Evolutionary conservation across 2,888 invertebrate genomes (phyloP).

Genomic region (Hydrotaea diabolus): DNA sequence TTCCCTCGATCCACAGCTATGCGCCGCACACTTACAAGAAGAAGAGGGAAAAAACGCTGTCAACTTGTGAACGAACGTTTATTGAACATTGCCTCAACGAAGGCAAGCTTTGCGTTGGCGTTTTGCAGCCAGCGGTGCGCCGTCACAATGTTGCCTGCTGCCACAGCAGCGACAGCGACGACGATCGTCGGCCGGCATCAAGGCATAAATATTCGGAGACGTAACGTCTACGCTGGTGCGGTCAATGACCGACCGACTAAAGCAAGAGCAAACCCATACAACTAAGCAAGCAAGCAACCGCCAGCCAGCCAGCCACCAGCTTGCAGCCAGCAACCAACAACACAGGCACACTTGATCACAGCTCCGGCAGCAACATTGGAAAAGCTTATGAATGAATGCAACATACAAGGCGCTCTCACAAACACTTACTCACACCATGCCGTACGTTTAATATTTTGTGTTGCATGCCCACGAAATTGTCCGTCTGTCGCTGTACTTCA

Average conservation of each 20-base stretch:
- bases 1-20: background rate
- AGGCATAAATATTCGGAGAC: slow-evolving; percentile 70
- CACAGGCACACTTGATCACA: background rate
- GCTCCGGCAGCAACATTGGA: background rate
- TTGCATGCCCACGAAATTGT: slow-evolving; percentile 8
- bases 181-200: slow-evolving; percentile 28
- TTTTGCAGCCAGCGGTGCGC: slow-evolving; percentile 41
- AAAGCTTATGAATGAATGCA: slow-evolving; percentile 14
- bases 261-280: slow-evolving; percentile 67
- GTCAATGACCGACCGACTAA: slow-evolving; percentile 79
- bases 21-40: background rate
- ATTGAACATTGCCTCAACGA: background rate
- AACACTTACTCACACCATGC: slow-evolving; percentile 3
- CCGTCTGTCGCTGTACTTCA: background rate
- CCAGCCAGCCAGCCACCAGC: background rate
- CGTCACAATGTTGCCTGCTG: background rate
- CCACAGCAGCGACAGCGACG: background rate
- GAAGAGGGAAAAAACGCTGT: background rate
- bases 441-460: slow-evolving; percentile 17
- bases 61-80: slow-evolving; percentile 2
- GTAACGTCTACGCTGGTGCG: slow-evolving; percentile 76
- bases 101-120: slow-evolving; percentile 55
- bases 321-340: background rate
- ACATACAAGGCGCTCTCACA: background rate
- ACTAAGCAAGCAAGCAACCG: slow-evolving; percentile 25